Base-by-base conservation (phyloP, 2,888 invertebrate species). In the Melanophora roralis region DNA sequence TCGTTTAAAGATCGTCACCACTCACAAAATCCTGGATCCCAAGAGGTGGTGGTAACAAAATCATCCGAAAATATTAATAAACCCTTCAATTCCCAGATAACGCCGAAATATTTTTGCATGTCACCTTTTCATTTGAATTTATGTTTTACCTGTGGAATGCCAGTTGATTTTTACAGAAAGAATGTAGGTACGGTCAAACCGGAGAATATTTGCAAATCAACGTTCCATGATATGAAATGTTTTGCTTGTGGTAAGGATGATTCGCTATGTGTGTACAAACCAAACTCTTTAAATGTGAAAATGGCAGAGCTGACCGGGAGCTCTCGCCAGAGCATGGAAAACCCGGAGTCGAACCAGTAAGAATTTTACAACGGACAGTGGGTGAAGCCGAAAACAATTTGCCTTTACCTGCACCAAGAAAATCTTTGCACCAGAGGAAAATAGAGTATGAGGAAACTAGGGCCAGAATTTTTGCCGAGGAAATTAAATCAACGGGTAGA, bases 351-450 rank as follows among this genome's bases (percentile, higher is more conserved):
- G 16, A 14, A 45, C 16, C 45, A 45, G 9, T 45, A 45, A 45
- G 1, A 4, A 45, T 45, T 7, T 16, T 45, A 16, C 7, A 5
- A 1, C 12, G 27, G 32, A 14, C 12, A 14, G 32, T 27, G 0
- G 14, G 32, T 7, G 27, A 8, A 9, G 1, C 2, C 12, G 9
- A 51, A 51, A 51, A 27, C 1, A 4, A 27, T 14, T 5, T 5
- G 1, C 51, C 2, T 14, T 51, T 2, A n/a, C 7, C n/a, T 34
- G 34, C 8, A 27, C 43, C 59, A 23, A 59, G 2, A 21, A 69
- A 57, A 12, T 36, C 68, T 2, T 55, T 55, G n/a, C 67, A 68
- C n/a, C 67, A 68, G 19, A 43, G 67, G 11, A 55, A 32, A 12
- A 11, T 36, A 43, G 68, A 68, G 7, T 68, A 68, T 11, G 57